Base-by-base conservation (phyloP, 2,797 vertebrate species). In the Coregonus sp. region DNA sequence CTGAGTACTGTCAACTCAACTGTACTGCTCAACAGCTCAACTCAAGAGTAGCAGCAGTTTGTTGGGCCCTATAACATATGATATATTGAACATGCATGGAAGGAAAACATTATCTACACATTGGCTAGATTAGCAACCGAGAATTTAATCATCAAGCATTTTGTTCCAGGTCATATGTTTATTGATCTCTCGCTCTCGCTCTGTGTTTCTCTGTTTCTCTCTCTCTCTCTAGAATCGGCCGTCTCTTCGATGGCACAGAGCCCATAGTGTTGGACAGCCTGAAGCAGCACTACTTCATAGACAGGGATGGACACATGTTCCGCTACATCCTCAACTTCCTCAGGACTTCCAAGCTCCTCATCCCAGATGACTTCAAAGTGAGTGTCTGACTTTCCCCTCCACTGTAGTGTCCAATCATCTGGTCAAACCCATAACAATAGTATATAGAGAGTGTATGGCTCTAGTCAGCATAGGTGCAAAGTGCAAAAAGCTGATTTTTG, bases 251-350 rank as follows among this genome's bases (percentile, higher is more conserved):
- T 93, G 97, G 97, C 91, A 99, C 97, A 15, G 97, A 99, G 91
- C 97, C 97, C 87, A 99, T 99, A 86, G 97, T 99, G 88, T 93
- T 99, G 90, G 97, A 99, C 95, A 99, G 97, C 92, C 97, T 99
- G 92, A 99, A 99, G 93, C 97, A 99, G 91, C 97, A 99, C 93
- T 99, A 98, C 92, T 98, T 99, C 95, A 98, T 99, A 47, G 97
- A 99, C 95, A 95, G 97, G 94, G 97, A 99, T 86, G 97, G 97
- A 88, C 97, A 99, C 94, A 99, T 99, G 97, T 98, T 99, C 96
- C 97, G 97, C 95, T 99, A 98, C 92, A 98, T 99, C 93, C 94
- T 99, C 92, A 98, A 97, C 94, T 98, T 99, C 92, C 95, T 98
- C 92, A 95, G 96, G 92, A 98, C 96, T 83, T 98, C 97, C 40